A percentile compares a stretch with the other conserved stretches of the same genome.
These are phyloP conservation scores for Atta cephalotes DNA, from an alignment of 1,140 invertebrate species.

Conservation along the genomic window DNA sequence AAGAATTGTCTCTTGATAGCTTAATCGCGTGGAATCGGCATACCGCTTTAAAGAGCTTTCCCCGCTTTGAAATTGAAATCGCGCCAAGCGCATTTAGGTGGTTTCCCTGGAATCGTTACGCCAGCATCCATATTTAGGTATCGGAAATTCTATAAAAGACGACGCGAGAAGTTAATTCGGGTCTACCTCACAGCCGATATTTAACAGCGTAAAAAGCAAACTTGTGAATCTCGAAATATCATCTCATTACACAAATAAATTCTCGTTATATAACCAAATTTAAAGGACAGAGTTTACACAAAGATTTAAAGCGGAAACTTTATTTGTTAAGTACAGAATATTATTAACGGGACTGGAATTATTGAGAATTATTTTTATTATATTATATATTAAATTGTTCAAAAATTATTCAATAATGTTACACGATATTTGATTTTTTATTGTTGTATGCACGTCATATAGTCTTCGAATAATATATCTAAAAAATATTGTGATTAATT, in stretches of 20 bases:
- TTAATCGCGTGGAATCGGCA: slow-evolving; percentile 59
- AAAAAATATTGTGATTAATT: slow-evolving; percentile 16
- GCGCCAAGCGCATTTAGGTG: slow-evolving; percentile 52
- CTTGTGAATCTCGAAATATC: slow-evolving; percentile 24
- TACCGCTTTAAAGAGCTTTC: slow-evolving; percentile 53
- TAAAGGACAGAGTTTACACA: background rate
- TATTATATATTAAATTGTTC: background rate
- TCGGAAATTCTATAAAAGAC: slow-evolving; percentile 63
- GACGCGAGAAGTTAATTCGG: slow-evolving; percentile 54
- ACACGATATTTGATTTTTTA: background rate
- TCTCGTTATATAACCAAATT: slow-evolving; percentile 4
- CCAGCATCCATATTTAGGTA: slow-evolving; percentile 61
- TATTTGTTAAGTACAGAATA: background rate
- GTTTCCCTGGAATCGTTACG: slow-evolving; percentile 48
- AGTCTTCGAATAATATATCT: background rate
- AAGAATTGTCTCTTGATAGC: slow-evolving; percentile 60
- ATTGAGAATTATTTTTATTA: background rate
- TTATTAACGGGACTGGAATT: background rate
- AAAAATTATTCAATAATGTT: slow-evolving; percentile 13
- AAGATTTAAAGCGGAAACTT: background rate
- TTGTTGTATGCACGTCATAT: background rate
- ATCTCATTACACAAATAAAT: slow-evolving; percentile 18
- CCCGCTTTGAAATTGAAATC: slow-evolving; percentile 64
- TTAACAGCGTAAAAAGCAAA: slow-evolving; percentile 33
- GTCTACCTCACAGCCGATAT: slow-evolving; percentile 41